phyloP scores from a whole-genome alignment of 2,113 vertebrate species.

The Upupa epops region DNA sequence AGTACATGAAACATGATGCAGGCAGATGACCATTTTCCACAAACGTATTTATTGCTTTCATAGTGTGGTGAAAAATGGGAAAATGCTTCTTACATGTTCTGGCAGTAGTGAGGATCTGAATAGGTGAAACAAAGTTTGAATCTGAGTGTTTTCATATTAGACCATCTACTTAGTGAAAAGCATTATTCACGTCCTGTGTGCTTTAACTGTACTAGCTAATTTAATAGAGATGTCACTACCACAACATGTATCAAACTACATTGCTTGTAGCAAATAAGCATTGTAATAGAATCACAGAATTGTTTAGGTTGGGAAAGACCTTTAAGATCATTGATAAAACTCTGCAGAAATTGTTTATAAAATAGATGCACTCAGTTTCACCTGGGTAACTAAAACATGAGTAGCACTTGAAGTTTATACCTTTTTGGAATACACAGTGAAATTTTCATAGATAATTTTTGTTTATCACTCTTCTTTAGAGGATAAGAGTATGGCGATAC shows the following conservation, averaged over 20 bases:
- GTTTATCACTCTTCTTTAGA: neutral
- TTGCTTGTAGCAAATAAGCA: neutral
- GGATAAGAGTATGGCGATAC: neutral
- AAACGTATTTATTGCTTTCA: neutral
- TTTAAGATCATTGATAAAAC: no score
- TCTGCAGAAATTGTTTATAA: neutral
- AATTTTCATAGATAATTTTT: neutral
- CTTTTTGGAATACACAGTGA: neutral
- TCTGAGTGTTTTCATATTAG: neutral
- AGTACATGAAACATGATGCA: neutral
- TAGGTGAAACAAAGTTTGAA: conserved; percentile 2
- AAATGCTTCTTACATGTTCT: neutral
- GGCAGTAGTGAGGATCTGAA: neutral
- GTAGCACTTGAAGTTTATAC: neutral
- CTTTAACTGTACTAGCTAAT: neutral
- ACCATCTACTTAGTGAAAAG: neutral
- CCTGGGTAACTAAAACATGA: neutral
- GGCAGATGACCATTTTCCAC: neutral
- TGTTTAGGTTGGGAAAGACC: no score
- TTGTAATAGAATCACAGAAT: no score
- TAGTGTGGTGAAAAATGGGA: neutral
- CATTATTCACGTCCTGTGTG: neutral
- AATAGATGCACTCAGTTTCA: neutral
- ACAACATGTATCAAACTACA: neutral
- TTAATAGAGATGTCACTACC: neutral